Percentiles rank a stretch among this genome's conserved stretches.
Conservation (phyloP, 2,888 invertebrate genomes). For the Drosophila tripunctata region DNA sequence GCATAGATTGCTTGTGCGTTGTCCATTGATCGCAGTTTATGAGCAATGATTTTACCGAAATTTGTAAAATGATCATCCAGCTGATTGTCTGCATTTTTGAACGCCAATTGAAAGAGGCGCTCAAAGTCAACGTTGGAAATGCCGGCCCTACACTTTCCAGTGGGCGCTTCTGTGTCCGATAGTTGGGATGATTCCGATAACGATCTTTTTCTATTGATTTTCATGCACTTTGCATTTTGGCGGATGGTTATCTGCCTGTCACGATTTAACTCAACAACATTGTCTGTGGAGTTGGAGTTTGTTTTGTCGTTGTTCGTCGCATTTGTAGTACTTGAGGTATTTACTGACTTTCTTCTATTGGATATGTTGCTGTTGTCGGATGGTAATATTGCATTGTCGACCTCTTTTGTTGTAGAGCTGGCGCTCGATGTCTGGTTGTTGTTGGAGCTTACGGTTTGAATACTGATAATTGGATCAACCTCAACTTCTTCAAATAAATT, state of each 20-base stretch:
- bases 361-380: slow-evolving; percentile 41
- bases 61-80: slow-evolving; percentile 81
- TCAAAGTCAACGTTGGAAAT: slow-evolving; percentile 81
- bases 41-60: slow-evolving; percentile 83
- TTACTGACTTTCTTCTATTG: slow-evolving; percentile 58
- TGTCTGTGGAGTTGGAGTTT: slow-evolving; percentile 23
- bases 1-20: slow-evolving; percentile 82
- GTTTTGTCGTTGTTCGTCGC: slow-evolving; percentile 31
- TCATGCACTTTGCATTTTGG: slow-evolving; percentile 33
- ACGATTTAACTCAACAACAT: slow-evolving; percentile 27
- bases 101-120: slow-evolving; percentile 80
- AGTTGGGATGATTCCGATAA: slow-evolving; percentile 74
- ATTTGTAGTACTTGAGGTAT: slow-evolving; percentile 23
- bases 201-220: slow-evolving; percentile 70
- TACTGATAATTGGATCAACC: slow-evolving; percentile 63
- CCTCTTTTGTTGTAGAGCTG: slow-evolving; percentile 54
- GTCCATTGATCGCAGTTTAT: slow-evolving; percentile 83
- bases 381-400: slow-evolving; percentile 64
- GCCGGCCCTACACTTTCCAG: slow-evolving; percentile 80
- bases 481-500: slow-evolving; percentile 66
- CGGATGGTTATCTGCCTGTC: slow-evolving; percentile 24
- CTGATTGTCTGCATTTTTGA: slow-evolving; percentile 79
- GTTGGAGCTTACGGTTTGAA: slow-evolving; percentile 58
- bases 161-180: slow-evolving; percentile 67
- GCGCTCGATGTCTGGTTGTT: slow-evolving; percentile 47